Evolutionary conservation across 2,797 vertebrate species (phyloP).

Genomic region (Sebastes trivittatus): DNA sequence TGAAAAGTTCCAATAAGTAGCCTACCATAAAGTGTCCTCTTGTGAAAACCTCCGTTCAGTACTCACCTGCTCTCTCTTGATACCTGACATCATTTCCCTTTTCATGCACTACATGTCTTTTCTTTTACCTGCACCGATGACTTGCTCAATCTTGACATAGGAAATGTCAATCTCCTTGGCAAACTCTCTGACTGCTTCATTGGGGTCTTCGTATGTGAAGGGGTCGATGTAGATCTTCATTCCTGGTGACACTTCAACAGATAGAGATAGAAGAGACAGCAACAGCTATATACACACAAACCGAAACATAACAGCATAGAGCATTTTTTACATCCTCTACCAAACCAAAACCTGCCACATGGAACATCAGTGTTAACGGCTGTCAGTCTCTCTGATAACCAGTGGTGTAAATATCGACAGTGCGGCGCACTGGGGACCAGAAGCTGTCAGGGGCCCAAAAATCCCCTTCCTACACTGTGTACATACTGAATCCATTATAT

Average conservation of each 20-base stretch:
- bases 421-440: no score
- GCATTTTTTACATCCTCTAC: neutral
- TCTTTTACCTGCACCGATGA: constrained; percentile 94
- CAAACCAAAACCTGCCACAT: neutral
- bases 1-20: neutral
- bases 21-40: neutral
- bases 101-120: neutral
- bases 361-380: neutral
- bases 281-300: constrained; percentile 20
- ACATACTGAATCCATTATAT: no score
- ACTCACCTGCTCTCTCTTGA: no score
- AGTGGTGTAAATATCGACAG: no score
- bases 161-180: constrained; percentile 97
- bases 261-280: constrained; percentile 51
- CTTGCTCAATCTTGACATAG: constrained; percentile 97
- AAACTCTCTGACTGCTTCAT: constrained; percentile 95
- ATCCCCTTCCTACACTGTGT: no score
- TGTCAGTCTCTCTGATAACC: neutral
- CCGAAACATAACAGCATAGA: neutral
- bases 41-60: no score
- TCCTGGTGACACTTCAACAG: constrained; percentile 91
- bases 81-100: neutral
- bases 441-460: no score
- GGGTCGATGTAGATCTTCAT: constrained; percentile 99
- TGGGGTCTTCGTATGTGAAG: constrained; percentile 97